These are phyloP conservation scores for Sitophilus oryzae DNA, from an alignment of 1,140 invertebrate species.

Conservation along the genomic window DNA sequence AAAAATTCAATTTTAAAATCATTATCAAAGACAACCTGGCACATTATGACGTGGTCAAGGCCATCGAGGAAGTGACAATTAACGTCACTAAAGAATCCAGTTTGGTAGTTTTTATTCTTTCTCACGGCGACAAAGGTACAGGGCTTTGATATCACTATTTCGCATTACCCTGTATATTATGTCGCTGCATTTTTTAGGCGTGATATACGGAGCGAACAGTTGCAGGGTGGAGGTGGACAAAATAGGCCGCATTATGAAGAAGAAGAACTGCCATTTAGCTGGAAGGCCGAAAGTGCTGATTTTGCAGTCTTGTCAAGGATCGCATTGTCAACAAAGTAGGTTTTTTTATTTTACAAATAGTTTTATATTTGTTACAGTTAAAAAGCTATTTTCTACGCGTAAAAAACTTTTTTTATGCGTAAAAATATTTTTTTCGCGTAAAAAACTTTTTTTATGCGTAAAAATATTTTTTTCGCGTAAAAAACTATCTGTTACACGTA, in stretches of 20 bases:
- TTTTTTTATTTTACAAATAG: too few relatives aligned
- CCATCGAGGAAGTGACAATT: slow-evolving; percentile 20
- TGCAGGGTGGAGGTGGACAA: slow-evolving; percentile 29
- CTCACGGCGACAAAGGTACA: slow-evolving; percentile 36
- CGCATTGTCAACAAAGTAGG: slow-evolving; percentile 33
- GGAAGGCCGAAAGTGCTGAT: slow-evolving; percentile 37
- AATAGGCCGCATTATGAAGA: slow-evolving; percentile 29
- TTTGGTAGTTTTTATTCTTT: slow-evolving; percentile 36
- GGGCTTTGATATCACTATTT: too few relatives aligned
- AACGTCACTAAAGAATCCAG: slow-evolving; percentile 27
- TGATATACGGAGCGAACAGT: slow-evolving; percentile 37
- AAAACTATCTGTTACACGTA: too few relatives aligned
- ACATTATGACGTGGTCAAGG: slow-evolving; percentile 25
- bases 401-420: too few relatives aligned
- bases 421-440: too few relatives aligned
- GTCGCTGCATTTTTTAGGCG: too few relatives aligned
- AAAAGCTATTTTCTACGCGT: too few relatives aligned
- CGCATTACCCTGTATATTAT: too few relatives aligned
- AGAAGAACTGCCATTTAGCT: slow-evolving; percentile 22
- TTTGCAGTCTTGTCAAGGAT: slow-evolving; percentile 38
- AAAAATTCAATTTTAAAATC: slow-evolving; percentile 29
- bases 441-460: too few relatives aligned
- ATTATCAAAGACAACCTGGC: slow-evolving; percentile 23
- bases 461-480: too few relatives aligned
- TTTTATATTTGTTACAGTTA: too few relatives aligned